Evolutionary conservation across 2,888 invertebrate genomes (phyloP), one percentile per base, ranked within the genome.

Genomic region (Lissocephala sabroskyi): DNA sequence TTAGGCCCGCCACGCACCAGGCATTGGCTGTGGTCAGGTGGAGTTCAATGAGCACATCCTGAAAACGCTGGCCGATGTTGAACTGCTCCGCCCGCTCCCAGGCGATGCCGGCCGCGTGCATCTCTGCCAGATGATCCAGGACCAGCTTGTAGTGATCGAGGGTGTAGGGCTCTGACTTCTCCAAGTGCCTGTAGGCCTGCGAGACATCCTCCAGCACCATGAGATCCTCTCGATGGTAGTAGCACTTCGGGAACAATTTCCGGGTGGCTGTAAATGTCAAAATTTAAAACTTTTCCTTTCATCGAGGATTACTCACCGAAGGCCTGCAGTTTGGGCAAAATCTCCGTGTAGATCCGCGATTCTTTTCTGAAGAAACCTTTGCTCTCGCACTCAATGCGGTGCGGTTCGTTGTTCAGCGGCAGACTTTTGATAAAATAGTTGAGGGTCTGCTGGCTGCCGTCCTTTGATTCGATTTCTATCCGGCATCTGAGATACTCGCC

Each of bases 401-500:
- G 76, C 0, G 64, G 52, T 6, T 62, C 58, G 64, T 82, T 81
- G 1, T 64, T 52, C 0, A 64, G 40, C 0, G 82, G 83, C 11
- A 82, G 44, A 26, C 75, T 63, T 51, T 83, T 83, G 0, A 83
- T 57, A 52, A 83, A 83, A 30, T 68, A 82, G 7, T 59, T 52
- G 1, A 74, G 47, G 0, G 35, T 3, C 7, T 58, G 35, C 9
- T 47, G 44, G 0, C 10, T 3, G 1, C 45, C 43, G 1, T 23
- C 30, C 0, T n/a, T 9, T 13, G 3, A n/a, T 26, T 35, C 19
- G 0, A 43, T 33, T 3, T 55, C 40, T 18, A 82, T 46, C 2
- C 41, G 18, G 1, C 83, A 42, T 10, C 68, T 79, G 37, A 75
- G 82, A 43, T 83, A 83, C 39, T 83, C 83, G 0, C 83, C 83